Percentiles rank a stretch among this genome's conserved stretches.
Evolutionary conservation across 2,888 invertebrate species (phyloP).

Genomic region (Ophion ellenae): DNA sequence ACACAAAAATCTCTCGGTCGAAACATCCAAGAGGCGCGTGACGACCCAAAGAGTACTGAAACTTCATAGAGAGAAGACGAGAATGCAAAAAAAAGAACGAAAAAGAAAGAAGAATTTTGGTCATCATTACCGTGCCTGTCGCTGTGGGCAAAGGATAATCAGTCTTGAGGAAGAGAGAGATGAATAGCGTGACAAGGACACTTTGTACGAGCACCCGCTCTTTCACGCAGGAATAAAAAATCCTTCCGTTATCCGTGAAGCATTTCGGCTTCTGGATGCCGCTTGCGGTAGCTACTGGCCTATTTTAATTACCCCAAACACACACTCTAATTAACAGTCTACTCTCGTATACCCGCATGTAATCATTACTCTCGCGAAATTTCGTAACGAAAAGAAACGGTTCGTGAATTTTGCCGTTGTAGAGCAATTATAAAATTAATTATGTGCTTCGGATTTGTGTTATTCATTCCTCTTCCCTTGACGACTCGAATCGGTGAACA

Average conservation of each 20-base stretch:
- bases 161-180: conserved; percentile 55
- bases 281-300: conserved; percentile 37
- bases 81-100: conserved; percentile 31
- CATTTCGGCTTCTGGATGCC: conserved; percentile 47
- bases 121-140: conserved; percentile 54
- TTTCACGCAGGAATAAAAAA: conserved; percentile 32
- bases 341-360: neutral
- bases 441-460: neutral
- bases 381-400: conserved; percentile 15
- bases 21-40: conserved; percentile 31
- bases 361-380: conserved; percentile 14
- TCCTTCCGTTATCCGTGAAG: conserved; percentile 44
- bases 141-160: conserved; percentile 46
- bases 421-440: conserved; percentile 27
- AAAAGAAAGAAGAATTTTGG: conserved; percentile 37
- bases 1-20: conserved; percentile 49
- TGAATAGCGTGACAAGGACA: conserved; percentile 63
- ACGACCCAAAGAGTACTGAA: conserved; percentile 35
- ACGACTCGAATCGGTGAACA: neutral
- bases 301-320: conserved; percentile 52
- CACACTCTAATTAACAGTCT: conserved; percentile 38
- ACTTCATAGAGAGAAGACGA: conserved; percentile 27
- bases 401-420: conserved; percentile 6
- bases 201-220: conserved; percentile 41
- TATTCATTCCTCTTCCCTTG: neutral